These are phyloP conservation scores for Oceanodroma leucorhoa DNA, from an alignment of 2,797 vertebrate species.

Conservation along the genomic window DNA sequence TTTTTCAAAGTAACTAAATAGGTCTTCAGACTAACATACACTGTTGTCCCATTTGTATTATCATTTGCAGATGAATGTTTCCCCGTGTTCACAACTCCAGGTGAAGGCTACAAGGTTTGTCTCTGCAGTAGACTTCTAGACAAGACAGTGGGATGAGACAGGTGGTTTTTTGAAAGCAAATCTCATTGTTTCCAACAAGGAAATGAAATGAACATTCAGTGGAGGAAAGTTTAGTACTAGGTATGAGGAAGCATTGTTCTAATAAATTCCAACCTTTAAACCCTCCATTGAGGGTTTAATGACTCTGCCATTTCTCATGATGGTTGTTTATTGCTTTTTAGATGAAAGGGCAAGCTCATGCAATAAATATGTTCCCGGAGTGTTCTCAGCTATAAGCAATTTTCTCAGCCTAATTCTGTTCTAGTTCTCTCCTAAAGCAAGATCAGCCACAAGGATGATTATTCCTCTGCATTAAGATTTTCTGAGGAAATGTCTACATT, in stretches of 20 bases:
- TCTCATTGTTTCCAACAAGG: background rate
- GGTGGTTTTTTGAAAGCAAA: background rate
- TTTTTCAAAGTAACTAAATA: background rate
- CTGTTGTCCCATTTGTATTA: background rate
- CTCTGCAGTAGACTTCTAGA: background rate
- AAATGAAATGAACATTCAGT: background rate
- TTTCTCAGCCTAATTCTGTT: background rate
- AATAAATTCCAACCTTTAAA: conserved; percentile 47
- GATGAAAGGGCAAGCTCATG: background rate
- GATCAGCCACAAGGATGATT: background rate
- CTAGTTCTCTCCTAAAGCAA: background rate
- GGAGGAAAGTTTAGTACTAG: background rate
- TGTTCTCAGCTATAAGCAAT: background rate
- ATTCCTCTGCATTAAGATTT: background rate
- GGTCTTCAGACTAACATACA: accelerated
- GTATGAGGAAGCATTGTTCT: conserved; percentile 46
- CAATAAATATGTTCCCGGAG: background rate
- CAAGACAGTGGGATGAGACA: background rate
- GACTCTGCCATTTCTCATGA: background rate
- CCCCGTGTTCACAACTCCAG: background rate
- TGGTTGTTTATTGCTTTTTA: conserved; percentile 26
- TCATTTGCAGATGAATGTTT: background rate
- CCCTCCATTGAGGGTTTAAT: background rate
- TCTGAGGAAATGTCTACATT: background rate
- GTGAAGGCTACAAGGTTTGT: accelerated